Evolutionary conservation across 23 tunicate species (phyloP).

Genomic region (Trididemnum clinides): DNA sequence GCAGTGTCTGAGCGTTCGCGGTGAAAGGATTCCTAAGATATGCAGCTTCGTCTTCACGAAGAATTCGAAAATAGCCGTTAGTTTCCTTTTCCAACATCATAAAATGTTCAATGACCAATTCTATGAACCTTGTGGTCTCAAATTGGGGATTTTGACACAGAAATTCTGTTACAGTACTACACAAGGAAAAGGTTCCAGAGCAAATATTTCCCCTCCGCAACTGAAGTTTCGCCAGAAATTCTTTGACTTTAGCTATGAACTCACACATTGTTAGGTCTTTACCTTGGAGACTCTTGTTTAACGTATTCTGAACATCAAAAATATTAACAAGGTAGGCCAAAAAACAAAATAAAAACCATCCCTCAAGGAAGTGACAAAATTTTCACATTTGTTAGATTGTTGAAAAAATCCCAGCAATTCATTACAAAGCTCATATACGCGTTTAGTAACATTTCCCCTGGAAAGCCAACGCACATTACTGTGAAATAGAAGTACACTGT

Average conservation of each 20-base stretch:
- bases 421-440: neutral
- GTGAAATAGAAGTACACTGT: slow-evolving; percentile 12
- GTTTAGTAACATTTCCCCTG: neutral
- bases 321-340: slow-evolving; percentile 22
- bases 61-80: slow-evolving; percentile 43
- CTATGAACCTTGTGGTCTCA: slow-evolving; percentile 27
- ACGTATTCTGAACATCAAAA: slow-evolving; percentile 24
- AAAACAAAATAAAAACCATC: slow-evolving; percentile 7
- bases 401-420: slow-evolving; percentile 1
- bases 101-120: slow-evolving; percentile 40
- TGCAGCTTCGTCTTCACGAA: slow-evolving; percentile 36
- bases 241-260: slow-evolving; percentile 31
- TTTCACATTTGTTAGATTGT: slow-evolving; percentile 14
- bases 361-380: slow-evolving; percentile 14
- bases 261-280: slow-evolving; percentile 31
- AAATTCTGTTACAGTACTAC: slow-evolving; percentile 22
- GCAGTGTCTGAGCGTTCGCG: slow-evolving; percentile 47
- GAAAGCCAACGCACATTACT: slow-evolving; percentile 6
- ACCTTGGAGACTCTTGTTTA: slow-evolving; percentile 13
- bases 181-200: slow-evolving; percentile 19
- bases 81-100: slow-evolving; percentile 44
- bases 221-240: slow-evolving; percentile 28
- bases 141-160: slow-evolving; percentile 29
- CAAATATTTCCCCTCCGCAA: slow-evolving; percentile 28
- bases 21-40: slow-evolving; percentile 47